Evolutionary conservation across 2,888 invertebrate species (phyloP).

Genomic region (Acleris laterana): DNA sequence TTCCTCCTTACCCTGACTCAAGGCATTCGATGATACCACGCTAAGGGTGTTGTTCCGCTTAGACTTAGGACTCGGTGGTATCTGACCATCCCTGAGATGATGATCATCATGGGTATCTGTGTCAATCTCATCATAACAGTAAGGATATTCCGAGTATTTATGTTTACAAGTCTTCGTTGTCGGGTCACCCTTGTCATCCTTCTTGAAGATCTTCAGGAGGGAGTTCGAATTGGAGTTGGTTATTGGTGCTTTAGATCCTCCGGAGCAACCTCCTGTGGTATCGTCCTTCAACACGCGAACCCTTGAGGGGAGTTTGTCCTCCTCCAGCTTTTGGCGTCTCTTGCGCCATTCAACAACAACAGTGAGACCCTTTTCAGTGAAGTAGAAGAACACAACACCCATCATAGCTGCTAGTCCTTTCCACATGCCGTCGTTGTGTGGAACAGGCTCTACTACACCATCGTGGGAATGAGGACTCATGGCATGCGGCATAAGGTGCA

Average conservation of each 20-base stretch:
- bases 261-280: constrained; percentile 72
- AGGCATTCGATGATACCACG: constrained; percentile 76
- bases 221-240: constrained; percentile 73
- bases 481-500: constrained; percentile 96
- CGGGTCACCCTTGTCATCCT: constrained; percentile 72
- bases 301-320: constrained; percentile 86
- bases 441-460: constrained; percentile 45
- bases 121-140: constrained; percentile 93
- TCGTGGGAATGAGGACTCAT: constrained; percentile 70
- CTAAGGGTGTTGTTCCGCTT: constrained; percentile 79
- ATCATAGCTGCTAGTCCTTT: constrained; percentile 92
- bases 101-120: constrained; percentile 88
- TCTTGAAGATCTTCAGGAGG: constrained; percentile 73
- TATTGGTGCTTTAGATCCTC: constrained; percentile 68
- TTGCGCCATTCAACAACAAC: constrained; percentile 93
- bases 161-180: constrained; percentile 91
- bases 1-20: constrained; percentile 73
- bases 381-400: constrained; percentile 95
- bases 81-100: constrained; percentile 75
- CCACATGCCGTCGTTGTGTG: constrained; percentile 90
- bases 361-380: constrained; percentile 92
- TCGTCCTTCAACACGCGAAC: constrained; percentile 90
- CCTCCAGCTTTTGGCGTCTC: constrained; percentile 87
- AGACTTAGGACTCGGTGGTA: constrained; percentile 73
- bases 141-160: constrained; percentile 94